Base-by-base conservation (phyloP, 2,888 invertebrate genomes). In the Drosophila fulvimacula region DNA sequence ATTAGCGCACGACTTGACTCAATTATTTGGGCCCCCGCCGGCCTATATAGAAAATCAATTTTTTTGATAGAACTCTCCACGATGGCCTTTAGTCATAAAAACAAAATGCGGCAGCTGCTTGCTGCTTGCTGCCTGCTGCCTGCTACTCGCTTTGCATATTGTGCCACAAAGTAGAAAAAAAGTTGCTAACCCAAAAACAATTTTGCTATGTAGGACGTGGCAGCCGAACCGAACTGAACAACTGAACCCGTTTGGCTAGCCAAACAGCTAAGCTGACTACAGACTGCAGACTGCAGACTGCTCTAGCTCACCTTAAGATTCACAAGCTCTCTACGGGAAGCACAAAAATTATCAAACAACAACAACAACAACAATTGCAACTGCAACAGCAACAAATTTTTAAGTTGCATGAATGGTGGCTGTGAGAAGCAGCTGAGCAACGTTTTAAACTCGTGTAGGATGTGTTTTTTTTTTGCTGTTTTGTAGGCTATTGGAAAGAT, bases 401-500 rank as follows among this genome's bases (percentile, higher is more conserved):
- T 44, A 34, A 17, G 81, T 80, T 75, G 84, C 88, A 83, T 83
- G 88, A 88, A 83, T 83, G 82, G 68, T 17, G 46, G 46, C 86
- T 84, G 74, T 75, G 81, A 77, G 81, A 80, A 85, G 65, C 76
- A 88, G 84, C 87, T 76, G 78, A 79, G 66, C 61, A 66, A 64
- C 65, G 74, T 73, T 72, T 61, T 70, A 70, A 81, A 82, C 73
- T 82, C 80, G 90, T 90, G 91, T 90, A 91, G 91, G 90, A 82
- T 81, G 90, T 89, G 27, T 44, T 44, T 46, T 44, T 21, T 30
- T 24, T 44, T 44, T 9, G 44, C 44, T 44, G 44, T n/a, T 44
- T 86, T 91, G 91, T 90, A 87, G 91, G 89, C 90, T 90, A 90
- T 90, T 91, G 90, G 90, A 91, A 90, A 91, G 86, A 89, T 89